Conservation (phyloP, 2,888 invertebrate species). For the Stictocephala bisonia region DNA sequence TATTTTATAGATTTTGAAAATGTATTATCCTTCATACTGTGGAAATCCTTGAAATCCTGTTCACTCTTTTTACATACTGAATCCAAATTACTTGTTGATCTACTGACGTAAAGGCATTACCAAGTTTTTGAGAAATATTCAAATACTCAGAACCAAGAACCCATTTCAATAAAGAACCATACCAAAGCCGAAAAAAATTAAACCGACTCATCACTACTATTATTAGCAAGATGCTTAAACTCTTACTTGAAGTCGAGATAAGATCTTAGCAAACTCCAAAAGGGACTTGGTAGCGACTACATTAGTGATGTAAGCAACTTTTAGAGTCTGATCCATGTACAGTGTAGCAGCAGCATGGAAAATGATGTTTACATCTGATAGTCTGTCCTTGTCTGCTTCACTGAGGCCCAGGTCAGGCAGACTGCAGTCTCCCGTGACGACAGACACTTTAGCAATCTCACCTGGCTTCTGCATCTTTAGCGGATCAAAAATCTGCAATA, state of each 20-base stretch:
- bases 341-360: slow-evolving; percentile 58
- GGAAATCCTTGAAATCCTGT: no score
- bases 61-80: no score
- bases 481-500: slow-evolving; percentile 49
- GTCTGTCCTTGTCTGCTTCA: slow-evolving; percentile 43
- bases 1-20: no score
- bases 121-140: no score
- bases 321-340: slow-evolving; percentile 55
- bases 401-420: slow-evolving; percentile 54
- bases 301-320: slow-evolving; percentile 52
- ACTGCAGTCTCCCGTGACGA: slow-evolving; percentile 56
- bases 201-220: neutral
- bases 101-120: no score
- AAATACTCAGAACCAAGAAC: no score
- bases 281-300: slow-evolving; percentile 52
- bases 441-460: slow-evolving; percentile 49
- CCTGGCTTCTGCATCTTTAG: slow-evolving; percentile 50
- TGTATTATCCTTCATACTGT: no score
- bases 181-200: neutral
- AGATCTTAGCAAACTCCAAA: slow-evolving; percentile 49
- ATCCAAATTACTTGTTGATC: no score
- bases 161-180: no score
- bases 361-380: slow-evolving; percentile 54
- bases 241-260: slow-evolving; percentile 51
- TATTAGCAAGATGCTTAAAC: no score